Evolutionary conservation across 2,113 vertebrate species (phyloP).

Genomic region (Vireo altiloquus): DNA sequence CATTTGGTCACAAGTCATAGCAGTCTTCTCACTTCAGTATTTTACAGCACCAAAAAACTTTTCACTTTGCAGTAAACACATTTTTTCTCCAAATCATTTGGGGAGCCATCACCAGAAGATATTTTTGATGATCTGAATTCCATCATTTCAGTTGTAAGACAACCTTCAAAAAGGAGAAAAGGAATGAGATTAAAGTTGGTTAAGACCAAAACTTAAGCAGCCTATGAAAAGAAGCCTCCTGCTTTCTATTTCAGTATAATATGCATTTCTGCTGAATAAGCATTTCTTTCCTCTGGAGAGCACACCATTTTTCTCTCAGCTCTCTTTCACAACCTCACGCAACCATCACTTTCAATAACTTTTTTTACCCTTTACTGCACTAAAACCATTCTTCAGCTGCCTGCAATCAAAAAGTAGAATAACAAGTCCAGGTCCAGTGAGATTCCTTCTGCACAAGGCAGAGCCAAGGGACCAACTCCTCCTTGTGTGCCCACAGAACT

Average conservation of each 20-base stretch:
- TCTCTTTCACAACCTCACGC: not conserved
- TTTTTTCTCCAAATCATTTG: not conserved
- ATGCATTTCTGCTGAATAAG: not conserved
- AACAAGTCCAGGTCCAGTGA: not conserved
- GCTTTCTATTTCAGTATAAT: not conserved
- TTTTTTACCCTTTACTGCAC: not conserved
- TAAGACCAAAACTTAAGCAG: not conserved
- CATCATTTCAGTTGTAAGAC: constrained; percentile 87
- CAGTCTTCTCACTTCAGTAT: not conserved
- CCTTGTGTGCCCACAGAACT: not conserved
- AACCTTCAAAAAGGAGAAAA: constrained; percentile 74
- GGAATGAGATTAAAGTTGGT: not conserved
- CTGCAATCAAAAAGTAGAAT: not conserved
- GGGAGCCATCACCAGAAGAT: not conserved
- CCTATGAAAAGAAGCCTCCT: not conserved
- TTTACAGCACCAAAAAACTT: not conserved
- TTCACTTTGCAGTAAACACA: not conserved
- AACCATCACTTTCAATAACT: not conserved
- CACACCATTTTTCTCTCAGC: not conserved
- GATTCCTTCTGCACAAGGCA: not conserved
- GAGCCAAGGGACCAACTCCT: not conserved
- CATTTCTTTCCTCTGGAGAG: not conserved
- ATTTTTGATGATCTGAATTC: not conserved
- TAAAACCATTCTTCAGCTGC: not conserved
- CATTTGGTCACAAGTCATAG: not conserved